phyloP scores from a whole-genome alignment of 2,113 vertebrate species.

The Thryonomys swinderianus region DNA sequence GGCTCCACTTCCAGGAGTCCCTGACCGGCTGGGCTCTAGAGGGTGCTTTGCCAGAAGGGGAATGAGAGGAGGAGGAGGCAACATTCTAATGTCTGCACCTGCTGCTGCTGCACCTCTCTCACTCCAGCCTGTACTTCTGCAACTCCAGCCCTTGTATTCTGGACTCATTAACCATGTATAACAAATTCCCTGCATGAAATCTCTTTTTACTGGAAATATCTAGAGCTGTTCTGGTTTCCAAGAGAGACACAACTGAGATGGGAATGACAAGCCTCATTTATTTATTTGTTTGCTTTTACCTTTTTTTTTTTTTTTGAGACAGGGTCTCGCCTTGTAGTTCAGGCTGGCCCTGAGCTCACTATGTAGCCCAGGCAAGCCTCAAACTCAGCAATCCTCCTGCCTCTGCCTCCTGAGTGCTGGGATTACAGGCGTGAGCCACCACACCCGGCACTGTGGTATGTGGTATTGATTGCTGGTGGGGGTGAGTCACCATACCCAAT shows the following conservation, averaged over 20 bases:
- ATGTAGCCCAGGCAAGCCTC: too few relatives aligned
- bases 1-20: not conserved
- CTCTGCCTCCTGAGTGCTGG: too few relatives aligned
- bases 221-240: conserved; percentile 26
- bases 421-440: too few relatives aligned
- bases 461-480: too few relatives aligned
- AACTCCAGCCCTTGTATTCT: not conserved
- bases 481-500: too few relatives aligned
- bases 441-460: too few relatives aligned
- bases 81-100: not conserved
- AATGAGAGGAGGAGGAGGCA: not conserved
- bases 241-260: not conserved
- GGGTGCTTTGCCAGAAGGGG: not conserved
- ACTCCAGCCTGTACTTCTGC: not conserved
- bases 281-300: too few relatives aligned
- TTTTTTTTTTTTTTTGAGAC: too few relatives aligned
- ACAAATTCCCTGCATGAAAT: not conserved
- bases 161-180: not conserved
- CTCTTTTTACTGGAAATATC: conserved; percentile 9
- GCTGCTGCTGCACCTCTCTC: not conserved
- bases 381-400: too few relatives aligned
- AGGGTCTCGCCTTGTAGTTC: too few relatives aligned
- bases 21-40: not conserved
- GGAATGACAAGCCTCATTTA: too few relatives aligned
- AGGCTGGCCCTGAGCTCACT: too few relatives aligned